Base-by-base conservation (phyloP, 2,888 invertebrate genomes). In the Phortica magna region DNA sequence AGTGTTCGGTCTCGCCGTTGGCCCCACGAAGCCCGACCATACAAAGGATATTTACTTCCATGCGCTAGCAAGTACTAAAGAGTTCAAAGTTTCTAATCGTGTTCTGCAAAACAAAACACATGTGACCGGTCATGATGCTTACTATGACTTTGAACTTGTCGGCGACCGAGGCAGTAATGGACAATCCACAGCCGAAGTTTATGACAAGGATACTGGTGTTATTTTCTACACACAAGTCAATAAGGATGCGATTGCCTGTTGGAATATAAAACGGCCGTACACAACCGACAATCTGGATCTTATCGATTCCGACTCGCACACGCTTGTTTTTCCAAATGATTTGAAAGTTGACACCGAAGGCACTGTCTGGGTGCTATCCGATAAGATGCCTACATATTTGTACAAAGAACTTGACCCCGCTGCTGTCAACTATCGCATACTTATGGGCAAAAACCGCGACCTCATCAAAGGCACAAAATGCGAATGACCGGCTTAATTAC, bases 211-310 rank as follows among this genome's bases (percentile, higher is more conserved):
- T 79, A 94, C 95, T 0, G 94, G 94, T 42, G 92, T 96, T 0
- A 77, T 96, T 95, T 96, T 96, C 92, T 95, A 96, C 83, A 95
- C 96, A 1, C 95, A 96, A 93, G 94, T 94, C 82, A 96, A 95
- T 89, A 95, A 94, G 84, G 95, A 97, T 87, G 96, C 95, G 0
- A 93, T 97, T 1, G 95, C 95, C 0, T 97, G 97, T 90, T 97
- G 97, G 97, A 96, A 97, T 88, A 93, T 94, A 0, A 90, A 90
- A 19, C 94, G 94, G 81, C 94, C 95, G 0, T 94, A 95, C 84
- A 94, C 93, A 41, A 92, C 94, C 0, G 94, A 95, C 67, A 95
- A 94, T 87, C 93, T 95, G 87, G 95, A 94, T 0, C 92, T 96
- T 0, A 93, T 96, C 9, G 94, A 95, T 77, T 94, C 93, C 73